Evolutionary conservation across 2,888 invertebrate species (phyloP), one percentile per base, ranked within the genome.

Genomic region (Perizoma flavofasciatum): DNA sequence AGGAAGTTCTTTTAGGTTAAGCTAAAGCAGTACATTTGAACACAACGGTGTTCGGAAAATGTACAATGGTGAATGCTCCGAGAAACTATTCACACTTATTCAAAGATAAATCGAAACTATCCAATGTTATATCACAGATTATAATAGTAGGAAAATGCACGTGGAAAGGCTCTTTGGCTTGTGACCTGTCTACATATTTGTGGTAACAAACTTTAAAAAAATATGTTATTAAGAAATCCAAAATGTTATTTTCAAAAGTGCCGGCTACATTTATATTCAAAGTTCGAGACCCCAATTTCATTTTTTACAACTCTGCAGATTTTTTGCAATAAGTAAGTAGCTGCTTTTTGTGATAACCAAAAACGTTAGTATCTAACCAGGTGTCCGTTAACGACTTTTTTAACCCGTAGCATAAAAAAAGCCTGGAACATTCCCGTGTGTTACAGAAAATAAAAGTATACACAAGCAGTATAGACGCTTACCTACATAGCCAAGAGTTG

Each of bases 361-460:
- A 56, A 56, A 49, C 9, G 37, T 56, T 37, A 57, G 47, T 51
- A 32, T 47, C 57, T 35, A 40, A 47, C 46, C 57, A 57, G 57
- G 47, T 57, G 57, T 34, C 41, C 39, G 47, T 37, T 55, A 56
- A 50, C 46, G 50, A 33, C 46, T 35, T 22, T 22, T 22, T 22
- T 35, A 55, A 55, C 49, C 44, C 55, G 57, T 43, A 9, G 47
- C 51, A 35, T 56, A 56, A 50, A 47, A 50, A 47, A 55, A 49
- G 34, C 22, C 49, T 39, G 45, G 6, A 49, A 34, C 34, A 8
- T 22, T 10, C 22, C 22, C 4, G 44, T 22, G 44, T 6, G 11
- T 22, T 6, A 46, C 33, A 46, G 33, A 3, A 37, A 37, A n/a
- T 4, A 33, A 46, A 45, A 6, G 22, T 22, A 44, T 9, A n/a